A percentile compares a stretch with the other conserved stretches of the same genome.
phyloP scores from a whole-genome alignment of 2,888 invertebrate species.

The Lasioglossum zephyrum region DNA sequence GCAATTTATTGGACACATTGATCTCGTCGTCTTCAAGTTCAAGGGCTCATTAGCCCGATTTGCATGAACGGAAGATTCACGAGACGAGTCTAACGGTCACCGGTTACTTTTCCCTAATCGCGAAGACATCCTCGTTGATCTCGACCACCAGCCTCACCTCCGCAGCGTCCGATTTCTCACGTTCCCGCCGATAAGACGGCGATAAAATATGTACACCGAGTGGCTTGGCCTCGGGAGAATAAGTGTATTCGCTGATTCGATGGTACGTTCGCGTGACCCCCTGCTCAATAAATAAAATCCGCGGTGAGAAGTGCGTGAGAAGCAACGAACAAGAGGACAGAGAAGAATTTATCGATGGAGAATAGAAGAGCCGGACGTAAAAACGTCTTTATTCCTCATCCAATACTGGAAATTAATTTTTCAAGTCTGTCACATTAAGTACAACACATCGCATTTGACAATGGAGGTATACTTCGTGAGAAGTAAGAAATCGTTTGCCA shows the following conservation, averaged over 20 bases:
- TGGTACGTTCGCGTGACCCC: slow-evolving; percentile 36
- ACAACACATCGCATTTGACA: no score
- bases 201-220: slow-evolving; percentile 38
- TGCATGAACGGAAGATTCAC: slow-evolving; percentile 41
- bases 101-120: slow-evolving; percentile 60
- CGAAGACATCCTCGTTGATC: slow-evolving; percentile 36
- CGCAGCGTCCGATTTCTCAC: slow-evolving; percentile 59
- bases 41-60: slow-evolving; percentile 44
- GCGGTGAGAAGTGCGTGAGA: slow-evolving; percentile 31
- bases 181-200: slow-evolving; percentile 49
- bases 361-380: slow-evolving; percentile 15
- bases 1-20: no score
- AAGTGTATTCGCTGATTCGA: slow-evolving; percentile 38
- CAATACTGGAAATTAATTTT: not conserved
- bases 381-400: slow-evolving; percentile 19
- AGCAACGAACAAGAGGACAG: slow-evolving; percentile 17
- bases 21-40: no score
- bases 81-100: slow-evolving; percentile 48
- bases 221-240: not conserved
- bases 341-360: slow-evolving; percentile 38
- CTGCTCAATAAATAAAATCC: slow-evolving; percentile 51
- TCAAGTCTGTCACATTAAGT: no score
- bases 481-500: no score
- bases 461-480: no score
- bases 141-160: slow-evolving; percentile 35